Conservation (phyloP, 2,888 invertebrate genomes). For the Pemphredon lugubris region DNA sequence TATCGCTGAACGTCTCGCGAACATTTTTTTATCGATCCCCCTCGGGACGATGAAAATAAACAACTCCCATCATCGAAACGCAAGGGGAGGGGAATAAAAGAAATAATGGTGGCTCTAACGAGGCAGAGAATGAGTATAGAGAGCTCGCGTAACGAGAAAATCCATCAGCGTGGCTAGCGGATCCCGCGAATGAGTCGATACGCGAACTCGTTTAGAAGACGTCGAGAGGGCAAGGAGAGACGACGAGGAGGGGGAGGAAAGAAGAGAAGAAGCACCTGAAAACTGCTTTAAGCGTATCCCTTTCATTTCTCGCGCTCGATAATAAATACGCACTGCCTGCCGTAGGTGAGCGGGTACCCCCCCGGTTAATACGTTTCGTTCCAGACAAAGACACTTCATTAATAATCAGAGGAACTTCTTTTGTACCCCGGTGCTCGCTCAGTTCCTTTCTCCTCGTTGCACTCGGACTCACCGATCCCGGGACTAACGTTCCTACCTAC, state of each 20-base stretch:
- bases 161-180: neutral
- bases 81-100: too few relatives aligned
- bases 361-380: conserved; percentile 70
- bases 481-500: conserved; percentile 11
- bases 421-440: conserved; percentile 62
- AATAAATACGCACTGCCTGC: conserved; percentile 63
- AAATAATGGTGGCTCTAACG: too few relatives aligned
- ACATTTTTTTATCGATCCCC: too few relatives aligned
- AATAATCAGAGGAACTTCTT: conserved; percentile 75
- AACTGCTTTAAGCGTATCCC: conserved; percentile 54
- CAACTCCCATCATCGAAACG: too few relatives aligned
- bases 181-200: conserved; percentile 9
- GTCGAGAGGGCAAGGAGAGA: conserved; percentile 1
- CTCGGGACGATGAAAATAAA: too few relatives aligned
- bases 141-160: conserved; percentile 7
- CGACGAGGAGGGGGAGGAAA: neutral
- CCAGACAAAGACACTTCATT: conserved; percentile 76
- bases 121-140: too few relatives aligned
- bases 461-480: conserved; percentile 1
- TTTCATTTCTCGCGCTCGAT: conserved; percentile 50
- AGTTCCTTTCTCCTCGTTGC: conserved; percentile 24
- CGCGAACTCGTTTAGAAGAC: conserved; percentile 34
- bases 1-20: too few relatives aligned
- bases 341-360: conserved; percentile 52
- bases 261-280: conserved; percentile 30